phyloP scores from a whole-genome alignment of 2,888 invertebrate species.

The Mythimna vitellina region DNA sequence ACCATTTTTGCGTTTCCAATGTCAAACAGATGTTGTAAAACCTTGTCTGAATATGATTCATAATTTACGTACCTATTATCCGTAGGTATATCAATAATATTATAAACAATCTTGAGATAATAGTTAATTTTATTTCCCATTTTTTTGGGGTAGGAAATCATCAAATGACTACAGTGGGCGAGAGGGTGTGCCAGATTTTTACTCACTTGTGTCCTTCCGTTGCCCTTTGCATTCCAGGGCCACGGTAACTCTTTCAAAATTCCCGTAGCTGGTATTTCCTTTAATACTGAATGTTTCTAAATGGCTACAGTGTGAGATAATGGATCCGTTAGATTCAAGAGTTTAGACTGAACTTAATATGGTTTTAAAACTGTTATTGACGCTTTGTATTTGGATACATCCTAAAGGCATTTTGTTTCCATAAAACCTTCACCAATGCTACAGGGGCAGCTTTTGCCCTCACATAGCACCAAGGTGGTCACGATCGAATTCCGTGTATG shows the following conservation, averaged over 20 bases:
- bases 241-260: too few species aligned
- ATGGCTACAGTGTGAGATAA: background rate
- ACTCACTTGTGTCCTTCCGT: too few species aligned
- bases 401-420: background rate
- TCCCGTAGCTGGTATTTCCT: background rate
- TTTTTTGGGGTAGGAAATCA: too few species aligned
- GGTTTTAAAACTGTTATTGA: background rate
- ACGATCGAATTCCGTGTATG: too few species aligned
- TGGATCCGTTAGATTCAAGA: background rate
- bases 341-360: background rate
- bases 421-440: background rate
- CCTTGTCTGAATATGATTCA: constrained; percentile 68
- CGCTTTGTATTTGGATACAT: background rate
- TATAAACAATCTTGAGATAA: constrained; percentile 39
- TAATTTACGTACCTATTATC: constrained; percentile 28
- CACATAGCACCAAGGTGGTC: too few species aligned
- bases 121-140: constrained; percentile 15
- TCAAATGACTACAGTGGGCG: too few species aligned
- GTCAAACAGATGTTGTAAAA: constrained; percentile 66
- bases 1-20: constrained; percentile 69
- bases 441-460: background rate
- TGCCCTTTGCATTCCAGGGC: too few species aligned
- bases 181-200: too few species aligned
- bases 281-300: background rate
- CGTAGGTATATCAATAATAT: constrained; percentile 17